These are phyloP conservation scores for Garrulus glandarius DNA, from an alignment of 2,797 vertebrate species.

Conservation along the genomic window DNA sequence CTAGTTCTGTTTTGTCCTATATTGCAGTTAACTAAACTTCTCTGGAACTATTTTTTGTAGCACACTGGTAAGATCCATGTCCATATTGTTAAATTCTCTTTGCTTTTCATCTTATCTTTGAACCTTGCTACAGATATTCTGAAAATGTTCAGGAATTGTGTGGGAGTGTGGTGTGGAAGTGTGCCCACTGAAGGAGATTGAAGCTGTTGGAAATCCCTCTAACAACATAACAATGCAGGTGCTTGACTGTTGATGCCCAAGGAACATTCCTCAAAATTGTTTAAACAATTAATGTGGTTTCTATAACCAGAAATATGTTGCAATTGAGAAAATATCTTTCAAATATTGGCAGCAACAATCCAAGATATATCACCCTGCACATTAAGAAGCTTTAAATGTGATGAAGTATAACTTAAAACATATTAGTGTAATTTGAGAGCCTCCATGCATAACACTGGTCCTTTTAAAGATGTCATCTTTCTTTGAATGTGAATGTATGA, in stretches of 20 bases:
- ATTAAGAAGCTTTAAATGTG: neutral
- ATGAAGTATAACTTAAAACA: neutral
- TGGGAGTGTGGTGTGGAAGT: neutral
- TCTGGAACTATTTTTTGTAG: neutral
- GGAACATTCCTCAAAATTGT: neutral
- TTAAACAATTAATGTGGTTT: neutral
- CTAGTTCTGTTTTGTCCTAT: neutral
- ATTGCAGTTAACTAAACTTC: neutral
- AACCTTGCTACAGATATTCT: neutral
- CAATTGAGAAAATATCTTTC: neutral
- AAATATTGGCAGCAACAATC: neutral
- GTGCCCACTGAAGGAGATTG: neutral
- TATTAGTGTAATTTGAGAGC: neutral
- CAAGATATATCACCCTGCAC: neutral
- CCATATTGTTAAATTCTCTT: neutral
- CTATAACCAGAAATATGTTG: neutral
- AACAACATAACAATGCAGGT: neutral
- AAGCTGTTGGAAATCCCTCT: neutral
- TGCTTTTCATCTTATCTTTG: neutral
- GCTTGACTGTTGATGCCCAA: neutral
- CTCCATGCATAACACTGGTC: rapidly evolving
- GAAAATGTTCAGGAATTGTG: neutral
- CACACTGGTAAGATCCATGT: neutral
- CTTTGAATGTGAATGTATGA: neutral
- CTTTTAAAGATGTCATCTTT: neutral